Conservation (phyloP, 2,113 vertebrate species). For the Callocephalon fimbriatum region DNA sequence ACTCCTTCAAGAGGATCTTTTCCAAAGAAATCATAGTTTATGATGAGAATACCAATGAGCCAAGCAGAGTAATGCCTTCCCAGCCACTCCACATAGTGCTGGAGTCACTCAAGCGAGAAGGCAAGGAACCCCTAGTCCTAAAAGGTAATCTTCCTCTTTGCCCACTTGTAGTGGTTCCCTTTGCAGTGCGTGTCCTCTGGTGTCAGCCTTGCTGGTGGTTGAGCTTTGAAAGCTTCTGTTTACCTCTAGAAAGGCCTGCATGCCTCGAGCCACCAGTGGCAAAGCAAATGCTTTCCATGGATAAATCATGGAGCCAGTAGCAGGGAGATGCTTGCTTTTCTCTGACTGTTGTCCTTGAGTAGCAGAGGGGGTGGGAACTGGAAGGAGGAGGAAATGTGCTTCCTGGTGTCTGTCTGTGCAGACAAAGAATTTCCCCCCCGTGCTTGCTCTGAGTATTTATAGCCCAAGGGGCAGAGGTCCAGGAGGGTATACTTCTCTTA, state of each 20-base stretch:
- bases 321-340: background rate
- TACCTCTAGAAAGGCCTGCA: background rate
- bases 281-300: background rate
- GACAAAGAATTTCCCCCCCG: constrained; percentile 46
- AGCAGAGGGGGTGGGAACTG: background rate
- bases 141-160: constrained; percentile 84
- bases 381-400: background rate
- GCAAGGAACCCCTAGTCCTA: constrained; percentile 94
- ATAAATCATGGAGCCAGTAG: background rate
- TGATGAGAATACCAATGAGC: constrained; percentile 94
- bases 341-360: background rate
- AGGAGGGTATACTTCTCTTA: background rate
- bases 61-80: constrained; percentile 88
- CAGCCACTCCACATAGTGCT: constrained; percentile 94
- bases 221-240: background rate
- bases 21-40: constrained; percentile 99
- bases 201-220: background rate
- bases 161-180: background rate
- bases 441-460: constrained; percentile 36
- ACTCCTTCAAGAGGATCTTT: constrained; percentile 97
- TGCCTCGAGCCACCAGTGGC: background rate
- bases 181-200: background rate
- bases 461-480: constrained; percentile 10
- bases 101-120: constrained; percentile 95
- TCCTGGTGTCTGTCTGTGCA: constrained; percentile 38